A percentile compares a stretch with the other conserved stretches of the same genome.
Conservation (phyloP, 2,113 vertebrate genomes). For the Melozone crissalis region DNA sequence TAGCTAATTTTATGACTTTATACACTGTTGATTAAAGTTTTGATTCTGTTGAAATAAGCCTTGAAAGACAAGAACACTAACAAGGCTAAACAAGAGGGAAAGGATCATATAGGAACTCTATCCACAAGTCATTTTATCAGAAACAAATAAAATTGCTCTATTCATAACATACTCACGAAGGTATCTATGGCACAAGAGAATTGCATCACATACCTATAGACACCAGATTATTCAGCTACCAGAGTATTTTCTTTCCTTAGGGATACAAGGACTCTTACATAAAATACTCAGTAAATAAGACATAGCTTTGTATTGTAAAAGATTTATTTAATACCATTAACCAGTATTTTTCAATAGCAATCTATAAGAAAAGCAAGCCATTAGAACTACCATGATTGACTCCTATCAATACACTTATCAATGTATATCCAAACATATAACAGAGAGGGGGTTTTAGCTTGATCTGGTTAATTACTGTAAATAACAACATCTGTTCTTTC, state of each 20-base stretch:
- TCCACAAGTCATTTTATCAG: neutral
- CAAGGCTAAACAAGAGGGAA: neutral
- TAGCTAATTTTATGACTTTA: neutral
- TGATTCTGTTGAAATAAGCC: neutral
- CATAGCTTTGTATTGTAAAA: neutral
- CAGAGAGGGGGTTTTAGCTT: neutral
- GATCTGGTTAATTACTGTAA: neutral
- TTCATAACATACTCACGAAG: neutral
- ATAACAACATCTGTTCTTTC: neutral
- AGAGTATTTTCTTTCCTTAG: neutral
- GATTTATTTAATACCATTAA: neutral
- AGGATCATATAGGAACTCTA: neutral
- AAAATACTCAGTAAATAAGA: neutral
- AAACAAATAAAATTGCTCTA: neutral
- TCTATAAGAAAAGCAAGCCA: neutral
- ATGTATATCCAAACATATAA: neutral
- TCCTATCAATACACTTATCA: neutral
- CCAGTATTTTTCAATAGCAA: neutral
- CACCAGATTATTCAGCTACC: neutral
- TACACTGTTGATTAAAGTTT: neutral
- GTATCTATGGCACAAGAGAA: neutral
- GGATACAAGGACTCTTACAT: neutral
- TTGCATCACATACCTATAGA: neutral
- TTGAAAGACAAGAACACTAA: neutral
- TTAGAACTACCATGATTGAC: neutral